Evolutionary conservation across 2,888 invertebrate species (phyloP), one percentile per base, ranked within the genome.

Genomic region (Parascotia fuliginaria): DNA sequence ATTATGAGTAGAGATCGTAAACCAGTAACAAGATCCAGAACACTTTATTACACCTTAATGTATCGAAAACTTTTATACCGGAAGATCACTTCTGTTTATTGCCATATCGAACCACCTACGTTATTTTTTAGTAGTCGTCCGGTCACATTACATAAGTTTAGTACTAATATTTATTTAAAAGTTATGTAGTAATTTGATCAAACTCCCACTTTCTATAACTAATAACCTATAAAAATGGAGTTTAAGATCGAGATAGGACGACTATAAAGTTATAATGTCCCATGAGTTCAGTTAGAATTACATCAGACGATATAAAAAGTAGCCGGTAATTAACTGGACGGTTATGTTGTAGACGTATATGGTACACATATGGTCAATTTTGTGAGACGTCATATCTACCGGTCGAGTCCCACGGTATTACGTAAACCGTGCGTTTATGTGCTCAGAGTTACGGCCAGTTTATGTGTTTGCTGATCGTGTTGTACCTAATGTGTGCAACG

Each of bases 381-480:
- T 70, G 58, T 51, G 40, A 54, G 46, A 60, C 60, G 57, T 67
- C 63, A 69, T 67, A 65, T 70, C 62, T 55, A 66, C 62, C 45
- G 57, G 44, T 54, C 32, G 45, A 61, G 63, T 81, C 83, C 74
- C 82, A 85, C 84, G 82, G 61, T 74, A 39, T 82, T 82, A 62
- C 69, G 71, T 75, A 81, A 81, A 60, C 50, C 36, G 42, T 50
- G 40, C 59, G 49, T 60, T 51, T 46, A 43, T 51, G 42, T 62
- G 50, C 58, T 42, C 39, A 32, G 40, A 55, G 46, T 52, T 51
- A 47, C 38, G 49, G 51, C 11, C 41, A 36, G 51, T 57, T 51
- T 49, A 51, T 60, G 44, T 60, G 46, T 60, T 55, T 55, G 42
- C 55, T 39, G 46, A 42, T 51, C 46, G 49, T 62, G 47, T 56